phyloP scores from a whole-genome alignment of 2,888 invertebrate species.

The Cephalotes varians region DNA sequence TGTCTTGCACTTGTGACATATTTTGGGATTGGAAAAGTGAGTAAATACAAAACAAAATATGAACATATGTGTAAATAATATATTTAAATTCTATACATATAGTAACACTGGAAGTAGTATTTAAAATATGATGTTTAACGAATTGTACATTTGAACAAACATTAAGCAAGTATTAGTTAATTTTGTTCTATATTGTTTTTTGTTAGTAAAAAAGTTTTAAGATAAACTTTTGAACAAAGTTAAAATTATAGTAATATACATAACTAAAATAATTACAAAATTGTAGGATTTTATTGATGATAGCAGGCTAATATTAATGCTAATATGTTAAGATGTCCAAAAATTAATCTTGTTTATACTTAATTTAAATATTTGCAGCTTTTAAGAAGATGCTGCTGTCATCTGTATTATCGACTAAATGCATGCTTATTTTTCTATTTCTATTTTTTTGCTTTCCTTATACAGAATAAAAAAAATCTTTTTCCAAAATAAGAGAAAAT shows the following conservation, averaged over 20 bases:
- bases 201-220: not conserved
- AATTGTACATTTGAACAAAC: not conserved
- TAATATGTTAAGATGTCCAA: not conserved
- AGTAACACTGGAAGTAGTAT: not conserved
- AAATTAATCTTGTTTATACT: not conserved
- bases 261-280: not conserved
- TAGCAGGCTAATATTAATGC: not conserved
- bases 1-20: constrained; percentile 95
- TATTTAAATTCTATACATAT: not conserved
- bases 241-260: not conserved
- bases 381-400: no score
- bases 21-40: constrained; percentile 94
- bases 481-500: no score
- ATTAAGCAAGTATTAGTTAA: not conserved
- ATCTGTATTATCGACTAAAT: no score
- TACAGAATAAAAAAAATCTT: no score
- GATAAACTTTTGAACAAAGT: not conserved
- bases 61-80: not conserved
- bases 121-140: not conserved
- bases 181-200: not conserved
- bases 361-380: not conserved
- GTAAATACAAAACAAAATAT: constrained; percentile 22
- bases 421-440: not conserved
- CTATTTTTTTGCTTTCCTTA: no score
- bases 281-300: not conserved